Evolutionary conservation across 2,113 vertebrate genomes (phyloP).

Genomic region (Copsychus sechellarum): DNA sequence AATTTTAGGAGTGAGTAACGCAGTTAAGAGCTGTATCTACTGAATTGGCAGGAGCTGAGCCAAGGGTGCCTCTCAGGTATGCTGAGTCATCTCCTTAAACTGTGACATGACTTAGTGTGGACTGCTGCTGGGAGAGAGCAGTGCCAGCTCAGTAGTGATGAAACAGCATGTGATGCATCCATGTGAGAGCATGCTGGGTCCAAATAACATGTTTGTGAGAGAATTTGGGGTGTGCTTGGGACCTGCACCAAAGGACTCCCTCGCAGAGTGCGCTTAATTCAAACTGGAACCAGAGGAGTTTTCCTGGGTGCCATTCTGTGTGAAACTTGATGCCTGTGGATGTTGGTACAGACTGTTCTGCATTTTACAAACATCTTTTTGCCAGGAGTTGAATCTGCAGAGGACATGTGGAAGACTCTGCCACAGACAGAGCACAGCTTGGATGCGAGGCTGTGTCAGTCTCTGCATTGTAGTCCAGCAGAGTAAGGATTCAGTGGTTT

Average conservation of each 20-base stretch:
- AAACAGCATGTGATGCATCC: neutral
- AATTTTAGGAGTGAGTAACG: neutral
- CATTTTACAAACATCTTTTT: neutral
- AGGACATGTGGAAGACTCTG: neutral
- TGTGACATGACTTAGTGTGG: neutral
- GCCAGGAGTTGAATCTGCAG: neutral
- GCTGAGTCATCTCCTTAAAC: constrained; percentile 48
- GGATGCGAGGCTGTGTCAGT: rapidly evolving
- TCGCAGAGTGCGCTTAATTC: rapidly evolving
- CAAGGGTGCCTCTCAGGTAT: neutral
- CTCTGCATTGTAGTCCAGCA: rapidly evolving
- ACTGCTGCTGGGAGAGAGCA: neutral
- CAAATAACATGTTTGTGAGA: neutral
- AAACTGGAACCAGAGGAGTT: neutral
- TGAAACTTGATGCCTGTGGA: neutral
- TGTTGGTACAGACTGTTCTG: neutral
- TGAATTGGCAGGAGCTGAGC: neutral
- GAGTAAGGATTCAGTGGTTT: neutral
- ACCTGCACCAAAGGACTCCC: rapidly evolving
- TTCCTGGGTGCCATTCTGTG: neutral
- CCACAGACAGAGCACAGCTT: rapidly evolving
- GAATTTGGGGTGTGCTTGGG: neutral
- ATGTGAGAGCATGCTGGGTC: rapidly evolving
- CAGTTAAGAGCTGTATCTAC: neutral
- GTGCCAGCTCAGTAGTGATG: neutral